Base-by-base conservation (phyloP, 2,888 invertebrate genomes). In the Oscheius myriophilus region DNA sequence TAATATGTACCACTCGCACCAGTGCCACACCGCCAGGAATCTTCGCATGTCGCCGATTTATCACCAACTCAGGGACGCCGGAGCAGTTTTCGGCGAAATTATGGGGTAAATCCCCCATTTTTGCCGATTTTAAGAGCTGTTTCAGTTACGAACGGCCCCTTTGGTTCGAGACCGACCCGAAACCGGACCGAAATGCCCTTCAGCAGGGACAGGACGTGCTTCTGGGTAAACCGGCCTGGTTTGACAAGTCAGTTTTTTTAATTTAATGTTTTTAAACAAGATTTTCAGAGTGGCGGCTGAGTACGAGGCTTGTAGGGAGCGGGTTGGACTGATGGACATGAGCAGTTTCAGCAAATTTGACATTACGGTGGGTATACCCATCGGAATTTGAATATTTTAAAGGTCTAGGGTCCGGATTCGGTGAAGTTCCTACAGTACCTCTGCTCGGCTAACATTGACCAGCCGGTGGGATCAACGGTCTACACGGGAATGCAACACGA, bases 401-500 rank as follows among this genome's bases (percentile, higher is more conserved):
- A 45, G 43, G 55, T 75, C 42, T 42, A 83, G 80, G 85, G 85
- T 2, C 76, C 80, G 12, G 95, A 96, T 88, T 94, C 95, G 0
- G 92, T 96, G 0, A 91, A 93, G 66, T 90, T 92, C 58, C 89
- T 97, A 18, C 96, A 97, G 87, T 93, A 92, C 87, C 88, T 97
- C 39, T 97, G 97, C 87, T 95, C 96, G 1, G 96, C 96, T 87
- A 92, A 97, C 87, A 93, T 97, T 11, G 95, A 97, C 87, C 93
- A 95, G 1, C 93, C 95, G 0, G 90, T 94, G 2, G 96, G 95
- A 33, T 92, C 93, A 83, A 93, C 96, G 77, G 94, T 96, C 72
- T 96, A 96, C 87, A 96, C 96, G 0, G 97, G 97, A 75, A 96
- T 97, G 96, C 96, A 96, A 88, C 96, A 97, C 88, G 89, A 91